These are phyloP conservation scores for Chrysolina americana DNA, from an alignment of 2,888 invertebrate species.

Conservation along the genomic window DNA sequence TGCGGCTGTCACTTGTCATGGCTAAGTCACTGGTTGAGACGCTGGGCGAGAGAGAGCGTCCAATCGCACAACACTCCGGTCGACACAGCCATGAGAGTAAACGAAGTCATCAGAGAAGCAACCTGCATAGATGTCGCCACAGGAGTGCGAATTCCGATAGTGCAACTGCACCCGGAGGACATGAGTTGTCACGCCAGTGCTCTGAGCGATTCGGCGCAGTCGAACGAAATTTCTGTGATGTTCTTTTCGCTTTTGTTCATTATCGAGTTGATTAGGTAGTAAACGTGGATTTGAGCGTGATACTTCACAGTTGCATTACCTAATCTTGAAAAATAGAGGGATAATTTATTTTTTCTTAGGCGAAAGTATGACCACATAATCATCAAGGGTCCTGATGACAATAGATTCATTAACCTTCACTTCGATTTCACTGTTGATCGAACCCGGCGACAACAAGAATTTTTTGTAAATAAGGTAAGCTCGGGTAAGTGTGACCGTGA, in stretches of 20 bases:
- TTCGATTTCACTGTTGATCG: too few relatives aligned
- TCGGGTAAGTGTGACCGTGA: too few relatives aligned
- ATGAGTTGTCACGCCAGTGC: slow-evolving; percentile 90
- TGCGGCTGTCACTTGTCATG: slow-evolving; percentile 93
- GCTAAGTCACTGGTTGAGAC: slow-evolving; percentile 90
- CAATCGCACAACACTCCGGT: slow-evolving; percentile 78
- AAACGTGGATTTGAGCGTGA: background rate
- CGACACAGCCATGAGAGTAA: slow-evolving; percentile 68
- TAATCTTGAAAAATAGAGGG: background rate
- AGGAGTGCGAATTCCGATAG: slow-evolving; percentile 77
- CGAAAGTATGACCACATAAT: too few relatives aligned
- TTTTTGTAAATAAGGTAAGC: too few relatives aligned
- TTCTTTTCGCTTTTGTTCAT: slow-evolving; percentile 30
- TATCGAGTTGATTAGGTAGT: slow-evolving; percentile 25
- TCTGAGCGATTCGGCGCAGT: slow-evolving; percentile 71
- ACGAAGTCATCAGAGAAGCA: slow-evolving; percentile 76
- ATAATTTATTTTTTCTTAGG: background rate
- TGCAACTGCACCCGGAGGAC: slow-evolving; percentile 84
- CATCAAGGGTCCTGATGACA: too few relatives aligned
- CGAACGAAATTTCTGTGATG: slow-evolving; percentile 39
- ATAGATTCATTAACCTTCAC: too few relatives aligned
- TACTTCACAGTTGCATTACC: background rate
- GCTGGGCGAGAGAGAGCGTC: slow-evolving; percentile 90
- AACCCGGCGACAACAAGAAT: too few relatives aligned
- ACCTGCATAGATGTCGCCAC: slow-evolving; percentile 79